Conservation (phyloP, 2,113 vertebrate genomes). For the Chloropsis hardwickii region DNA sequence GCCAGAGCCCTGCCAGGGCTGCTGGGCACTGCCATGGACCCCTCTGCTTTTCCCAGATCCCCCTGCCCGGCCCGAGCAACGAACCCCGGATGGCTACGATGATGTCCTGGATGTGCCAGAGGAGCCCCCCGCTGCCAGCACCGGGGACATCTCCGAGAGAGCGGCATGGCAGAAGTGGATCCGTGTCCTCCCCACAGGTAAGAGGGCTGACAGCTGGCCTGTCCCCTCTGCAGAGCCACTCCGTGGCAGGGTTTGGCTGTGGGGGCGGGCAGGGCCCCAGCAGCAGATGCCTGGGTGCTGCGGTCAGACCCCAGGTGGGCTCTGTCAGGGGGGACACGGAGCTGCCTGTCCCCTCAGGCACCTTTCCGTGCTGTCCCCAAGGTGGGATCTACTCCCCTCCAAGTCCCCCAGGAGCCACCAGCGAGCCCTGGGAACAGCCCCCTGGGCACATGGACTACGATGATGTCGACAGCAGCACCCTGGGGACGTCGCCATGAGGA, state of each 20-base stretch:
- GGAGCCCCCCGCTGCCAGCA: fast-evolving
- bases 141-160: background rate
- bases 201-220: background rate
- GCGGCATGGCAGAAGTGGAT: background rate
- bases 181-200: background rate
- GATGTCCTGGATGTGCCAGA: background rate
- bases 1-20: background rate
- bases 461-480: background rate
- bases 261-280: fast-evolving
- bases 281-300: background rate
- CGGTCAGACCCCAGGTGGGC: fast-evolving
- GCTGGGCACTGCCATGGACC: fast-evolving
- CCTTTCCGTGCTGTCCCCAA: background rate
- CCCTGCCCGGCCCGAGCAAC: background rate
- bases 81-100: background rate
- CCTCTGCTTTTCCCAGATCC: background rate
- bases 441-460: fast-evolving
- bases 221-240: background rate
- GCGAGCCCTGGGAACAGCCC: fast-evolving
- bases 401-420: background rate
- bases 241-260: fast-evolving
- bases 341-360: background rate
- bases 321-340: fast-evolving
- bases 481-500: background rate
- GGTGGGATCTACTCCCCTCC: background rate